Conservation (phyloP, 2,113 vertebrate genomes). For the Athene noctua region DNA sequence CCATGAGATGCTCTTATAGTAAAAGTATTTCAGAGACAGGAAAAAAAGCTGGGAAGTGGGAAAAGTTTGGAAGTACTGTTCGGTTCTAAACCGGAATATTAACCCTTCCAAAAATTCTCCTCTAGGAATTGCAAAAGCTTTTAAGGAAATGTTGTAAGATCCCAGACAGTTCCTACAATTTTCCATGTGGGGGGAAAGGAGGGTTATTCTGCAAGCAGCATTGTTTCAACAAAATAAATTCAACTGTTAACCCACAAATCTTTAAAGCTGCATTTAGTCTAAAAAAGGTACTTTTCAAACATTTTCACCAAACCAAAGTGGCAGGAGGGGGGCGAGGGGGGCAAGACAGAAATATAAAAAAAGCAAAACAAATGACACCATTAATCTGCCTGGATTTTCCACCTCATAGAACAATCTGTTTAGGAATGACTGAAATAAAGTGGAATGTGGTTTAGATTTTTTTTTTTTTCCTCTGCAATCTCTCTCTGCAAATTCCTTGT, state of each 20-base stretch:
- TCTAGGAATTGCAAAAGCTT: constrained; percentile 6
- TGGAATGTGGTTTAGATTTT: constrained; percentile 51
- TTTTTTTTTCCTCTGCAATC: background rate
- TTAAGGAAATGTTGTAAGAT: background rate
- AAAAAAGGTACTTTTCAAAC: constrained; percentile 43
- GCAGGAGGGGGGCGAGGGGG: background rate
- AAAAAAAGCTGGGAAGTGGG: background rate
- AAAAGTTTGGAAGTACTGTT: constrained; percentile 52
- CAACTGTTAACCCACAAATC: background rate
- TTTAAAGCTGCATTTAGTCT: constrained; percentile 44
- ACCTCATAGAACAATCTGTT: constrained; percentile 75
- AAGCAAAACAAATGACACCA: constrained; percentile 72
- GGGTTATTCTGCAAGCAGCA: background rate
- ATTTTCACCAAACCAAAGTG: constrained; percentile 33
- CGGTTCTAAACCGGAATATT: background rate
- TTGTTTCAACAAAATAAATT: constrained; percentile 20
- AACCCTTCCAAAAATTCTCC: constrained; percentile 35
- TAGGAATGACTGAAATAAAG: constrained; percentile 77
- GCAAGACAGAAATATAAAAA: constrained; percentile 41
- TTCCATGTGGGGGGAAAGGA: background rate
- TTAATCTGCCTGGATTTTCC: constrained; percentile 76
- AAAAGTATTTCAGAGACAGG: background rate
- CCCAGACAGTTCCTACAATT: constrained; percentile 24
- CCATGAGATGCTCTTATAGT: background rate
- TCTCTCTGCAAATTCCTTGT: constrained; percentile 58